Base-by-base conservation (phyloP, 2,113 vertebrate species). In the Menura novaehollandiae region DNA sequence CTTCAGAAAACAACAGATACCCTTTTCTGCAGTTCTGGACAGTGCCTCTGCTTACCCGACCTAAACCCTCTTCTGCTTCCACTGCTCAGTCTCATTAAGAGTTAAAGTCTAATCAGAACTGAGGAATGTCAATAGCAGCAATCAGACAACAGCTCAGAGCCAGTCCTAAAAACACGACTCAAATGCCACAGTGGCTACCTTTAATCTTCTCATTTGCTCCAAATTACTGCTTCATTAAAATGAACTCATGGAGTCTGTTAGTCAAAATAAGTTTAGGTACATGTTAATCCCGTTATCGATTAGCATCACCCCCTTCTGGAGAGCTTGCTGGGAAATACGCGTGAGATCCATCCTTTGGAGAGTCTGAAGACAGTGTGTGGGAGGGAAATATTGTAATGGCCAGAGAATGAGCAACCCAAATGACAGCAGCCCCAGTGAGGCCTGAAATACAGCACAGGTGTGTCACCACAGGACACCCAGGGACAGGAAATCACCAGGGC, bases 181-280 rank as follows among this genome's bases (percentile, higher is more conserved):
- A 67, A 92, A 72, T 0, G 0, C 80, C 6, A 14, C 86, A 33
- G 84, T 21, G 92, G 35, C 75, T 75, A 93, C 82, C 80, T 90
- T 86, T 80, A 82, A 37, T 63, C 81, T 85, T 80, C 78, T 83
- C 55, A 76, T 93, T 95, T 83, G 63, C 75, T 94, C 47, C 72
- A 74, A 93, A 96, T 93, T 77, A 64, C 72, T 33, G 39, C 85
- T 90, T 91, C 91, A 95, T 88, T 85, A 91, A 81, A 90, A 90
- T 27, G 33, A 83, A 80, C 53, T 81, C 72, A 11, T 7, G 0
- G 12, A 55, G 43, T 55, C 74, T 56, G 69, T 81, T 79, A 59
- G 84, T 85, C 88, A 90, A 81, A 93, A 51, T 35, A 79, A 75
- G 63, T 81, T 88, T 59, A 60, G 78, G 51, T 80, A 58, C 18